phyloP scores from a whole-genome alignment of 1,140 invertebrate species.

The Nebria ingens region DNA sequence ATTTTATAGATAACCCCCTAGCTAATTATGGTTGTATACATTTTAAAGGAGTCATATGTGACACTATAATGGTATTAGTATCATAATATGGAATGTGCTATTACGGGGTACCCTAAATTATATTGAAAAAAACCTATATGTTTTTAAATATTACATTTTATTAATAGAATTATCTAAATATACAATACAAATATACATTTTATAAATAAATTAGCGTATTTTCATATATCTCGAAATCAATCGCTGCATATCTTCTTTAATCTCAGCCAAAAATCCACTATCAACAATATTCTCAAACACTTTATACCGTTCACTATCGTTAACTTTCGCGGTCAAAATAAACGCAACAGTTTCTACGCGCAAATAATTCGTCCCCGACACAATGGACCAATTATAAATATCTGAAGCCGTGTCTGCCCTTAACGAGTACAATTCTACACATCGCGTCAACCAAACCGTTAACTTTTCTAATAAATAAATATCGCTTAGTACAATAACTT shows the following conservation, averaged over 20 bases:
- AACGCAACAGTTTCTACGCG: constrained; percentile 44
- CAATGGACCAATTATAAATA: constrained; percentile 45
- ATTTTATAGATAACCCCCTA: too few relatives aligned
- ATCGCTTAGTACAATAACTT: constrained; percentile 52
- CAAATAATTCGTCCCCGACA: constrained; percentile 43
- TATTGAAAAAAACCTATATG: too few relatives aligned
- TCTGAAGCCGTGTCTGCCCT: constrained; percentile 35
- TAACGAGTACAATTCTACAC: constrained; percentile 40
- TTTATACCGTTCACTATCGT: constrained; percentile 29
- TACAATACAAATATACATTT: not conserved
- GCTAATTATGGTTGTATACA: too few relatives aligned
- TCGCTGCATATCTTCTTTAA: constrained; percentile 27
- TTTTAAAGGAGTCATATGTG: too few relatives aligned
- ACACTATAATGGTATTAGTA: too few relatives aligned
- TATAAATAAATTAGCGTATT: not conserved
- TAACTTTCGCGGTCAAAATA: constrained; percentile 38
- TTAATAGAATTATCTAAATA: too few relatives aligned
- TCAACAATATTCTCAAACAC: constrained; percentile 28
- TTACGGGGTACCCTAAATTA: too few relatives aligned
- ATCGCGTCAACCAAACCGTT: constrained; percentile 40
- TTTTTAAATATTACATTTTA: too few relatives aligned
- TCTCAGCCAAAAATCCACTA: constrained; percentile 24
- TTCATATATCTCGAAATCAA: constrained; percentile 15
- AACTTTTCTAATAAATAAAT: constrained; percentile 50
- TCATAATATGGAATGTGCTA: too few relatives aligned